Evolutionary conservation across 2,797 vertebrate genomes (phyloP).

Genomic region (Halcyon chelicuti): DNA sequence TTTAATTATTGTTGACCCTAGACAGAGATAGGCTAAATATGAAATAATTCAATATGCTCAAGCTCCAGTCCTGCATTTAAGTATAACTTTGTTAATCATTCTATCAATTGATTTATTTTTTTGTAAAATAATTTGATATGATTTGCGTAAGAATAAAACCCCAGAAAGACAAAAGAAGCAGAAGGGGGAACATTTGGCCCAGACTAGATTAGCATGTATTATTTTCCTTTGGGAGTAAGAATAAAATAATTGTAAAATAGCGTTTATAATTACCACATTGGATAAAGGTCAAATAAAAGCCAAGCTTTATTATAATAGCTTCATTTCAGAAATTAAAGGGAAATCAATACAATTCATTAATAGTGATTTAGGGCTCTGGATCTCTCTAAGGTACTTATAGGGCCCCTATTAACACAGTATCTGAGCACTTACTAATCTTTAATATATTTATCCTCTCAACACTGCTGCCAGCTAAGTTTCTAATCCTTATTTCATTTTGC

Average conservation of each 20-base stretch:
- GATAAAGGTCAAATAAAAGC: constrained; percentile 48
- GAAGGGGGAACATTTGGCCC: not conserved
- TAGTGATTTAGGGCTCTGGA: constrained; percentile 27
- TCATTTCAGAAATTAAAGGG: constrained; percentile 44
- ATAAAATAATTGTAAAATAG: constrained; percentile 39
- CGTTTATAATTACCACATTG: constrained; percentile 29
- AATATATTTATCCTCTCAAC: constrained; percentile 29
- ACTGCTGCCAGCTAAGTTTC: not conserved
- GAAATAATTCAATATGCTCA: not conserved
- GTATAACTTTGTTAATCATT: not conserved
- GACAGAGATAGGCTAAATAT: not conserved
- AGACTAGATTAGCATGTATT: not conserved
- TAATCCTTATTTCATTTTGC: constrained; percentile 37
- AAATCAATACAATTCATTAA: constrained; percentile 63
- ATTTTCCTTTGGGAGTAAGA: constrained; percentile 16
- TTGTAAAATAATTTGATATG: not conserved
- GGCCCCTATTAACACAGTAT: not conserved
- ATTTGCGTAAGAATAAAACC: not conserved
- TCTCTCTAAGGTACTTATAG: constrained; percentile 19
- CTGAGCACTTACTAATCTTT: constrained; percentile 20
- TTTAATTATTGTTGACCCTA: not conserved
- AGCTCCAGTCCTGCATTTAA: not conserved
- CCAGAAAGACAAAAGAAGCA: not conserved
- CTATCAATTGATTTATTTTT: not conserved
- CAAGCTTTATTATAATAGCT: constrained; percentile 42